phyloP scores from a whole-genome alignment of 2,888 invertebrate species.

The Octodonta nipae region DNA sequence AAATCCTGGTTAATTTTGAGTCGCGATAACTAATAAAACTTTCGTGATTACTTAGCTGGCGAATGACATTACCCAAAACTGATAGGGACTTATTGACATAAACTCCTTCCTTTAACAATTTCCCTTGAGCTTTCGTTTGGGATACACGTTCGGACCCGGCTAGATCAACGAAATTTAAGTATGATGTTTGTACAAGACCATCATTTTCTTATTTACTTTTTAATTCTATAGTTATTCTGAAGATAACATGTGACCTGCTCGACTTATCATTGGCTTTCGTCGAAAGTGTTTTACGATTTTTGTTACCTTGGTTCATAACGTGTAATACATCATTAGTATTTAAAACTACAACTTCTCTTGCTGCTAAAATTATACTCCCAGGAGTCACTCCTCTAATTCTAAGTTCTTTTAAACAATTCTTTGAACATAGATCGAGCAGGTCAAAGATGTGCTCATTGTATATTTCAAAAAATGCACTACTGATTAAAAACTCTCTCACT shows the following conservation, averaged over 20 bases:
- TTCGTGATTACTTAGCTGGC: conserved; percentile 58
- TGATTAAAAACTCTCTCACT: conserved; percentile 61
- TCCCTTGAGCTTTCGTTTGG: conserved; percentile 66
- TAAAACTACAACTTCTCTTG: conserved; percentile 51
- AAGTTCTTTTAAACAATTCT: no score
- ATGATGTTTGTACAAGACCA: conserved; percentile 61
- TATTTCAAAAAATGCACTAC: conserved; percentile 77
- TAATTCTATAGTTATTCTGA: conserved; percentile 49
- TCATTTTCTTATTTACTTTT: conserved; percentile 14
- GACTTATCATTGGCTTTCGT: conserved; percentile 83
- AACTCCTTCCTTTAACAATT: conserved; percentile 67
- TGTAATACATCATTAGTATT: conserved; percentile 48
- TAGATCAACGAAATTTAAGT: conserved; percentile 77
- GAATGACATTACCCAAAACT: conserved; percentile 65
- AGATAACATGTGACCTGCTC: conserved; percentile 80
- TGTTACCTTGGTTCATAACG: conserved; percentile 49
- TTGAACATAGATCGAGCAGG: conserved; percentile 51
- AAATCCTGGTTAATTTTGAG: conserved; percentile 71
- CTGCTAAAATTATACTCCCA: conserved; percentile 50
- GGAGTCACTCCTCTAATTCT: conserved; percentile 50
- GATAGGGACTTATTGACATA: conserved; percentile 70
- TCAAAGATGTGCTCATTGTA: conserved; percentile 77
- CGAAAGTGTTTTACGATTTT: conserved; percentile 57
- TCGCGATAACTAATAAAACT: conserved; percentile 42
- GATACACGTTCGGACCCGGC: conserved; percentile 77